Conservation (phyloP, 2,888 invertebrate genomes). For the Apamea epomidion region DNA sequence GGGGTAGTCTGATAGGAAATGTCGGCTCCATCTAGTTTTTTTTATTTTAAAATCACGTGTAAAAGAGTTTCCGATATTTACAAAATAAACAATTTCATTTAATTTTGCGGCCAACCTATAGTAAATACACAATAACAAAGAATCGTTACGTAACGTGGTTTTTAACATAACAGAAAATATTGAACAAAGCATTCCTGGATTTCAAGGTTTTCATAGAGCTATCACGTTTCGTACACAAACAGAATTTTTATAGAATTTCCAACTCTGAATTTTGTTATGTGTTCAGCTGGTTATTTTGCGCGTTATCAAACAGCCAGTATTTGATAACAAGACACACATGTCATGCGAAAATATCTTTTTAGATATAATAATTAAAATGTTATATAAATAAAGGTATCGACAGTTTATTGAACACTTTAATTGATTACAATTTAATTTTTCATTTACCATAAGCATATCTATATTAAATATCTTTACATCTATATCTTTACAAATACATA, state of each 20-base stretch:
- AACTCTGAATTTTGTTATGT: slow-evolving; percentile 20
- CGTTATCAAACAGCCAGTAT: slow-evolving; percentile 14
- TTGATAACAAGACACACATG: slow-evolving; percentile 4
- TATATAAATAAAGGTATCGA: neutral
- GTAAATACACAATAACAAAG: neutral
- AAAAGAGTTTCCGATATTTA: neutral
- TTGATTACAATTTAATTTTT: neutral
- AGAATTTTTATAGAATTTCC: slow-evolving; percentile 10
- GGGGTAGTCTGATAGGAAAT: neutral
- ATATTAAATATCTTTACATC: too few species aligned
- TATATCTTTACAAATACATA: too few species aligned
- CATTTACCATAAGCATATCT: neutral
- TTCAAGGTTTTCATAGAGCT: slow-evolving; percentile 37
- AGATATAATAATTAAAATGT: neutral
- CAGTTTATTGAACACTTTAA: neutral
- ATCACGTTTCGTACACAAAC: slow-evolving; percentile 20
- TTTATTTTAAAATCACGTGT: neutral
- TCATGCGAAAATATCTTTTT: slow-evolving; percentile 7
- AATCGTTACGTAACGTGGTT: neutral
- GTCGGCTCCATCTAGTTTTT: neutral
- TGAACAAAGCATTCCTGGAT: slow-evolving; percentile 1
- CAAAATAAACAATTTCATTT: neutral
- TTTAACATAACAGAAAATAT: neutral
- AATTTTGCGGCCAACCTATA: neutral
- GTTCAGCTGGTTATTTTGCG: slow-evolving; percentile 18